phyloP scores from a whole-genome alignment of 1,140 invertebrate genomes.

The Scaptomyza pallida region DNA sequence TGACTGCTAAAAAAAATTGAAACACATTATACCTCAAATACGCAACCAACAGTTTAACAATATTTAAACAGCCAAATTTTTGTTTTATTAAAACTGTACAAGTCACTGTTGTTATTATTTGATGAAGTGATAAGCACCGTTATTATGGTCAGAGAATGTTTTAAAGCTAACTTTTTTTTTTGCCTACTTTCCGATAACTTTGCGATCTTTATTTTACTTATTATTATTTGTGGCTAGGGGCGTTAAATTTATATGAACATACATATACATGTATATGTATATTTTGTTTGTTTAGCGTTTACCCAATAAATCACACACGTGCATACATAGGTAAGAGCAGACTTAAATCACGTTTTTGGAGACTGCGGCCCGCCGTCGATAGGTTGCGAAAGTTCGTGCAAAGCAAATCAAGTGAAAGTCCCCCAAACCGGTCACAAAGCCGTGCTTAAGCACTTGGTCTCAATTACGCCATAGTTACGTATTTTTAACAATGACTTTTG shows the following conservation, averaged over 20 bases:
- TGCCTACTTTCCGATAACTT: background rate
- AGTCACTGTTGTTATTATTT: conserved; percentile 1
- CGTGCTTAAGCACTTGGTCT: conserved; percentile 8
- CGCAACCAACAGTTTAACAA: too few species aligned
- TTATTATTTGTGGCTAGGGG: too few species aligned
- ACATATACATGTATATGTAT: too few species aligned
- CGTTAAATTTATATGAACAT: too few species aligned
- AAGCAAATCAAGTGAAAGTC: conserved; percentile 47
- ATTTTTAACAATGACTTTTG: conserved; percentile 60
- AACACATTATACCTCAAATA: too few species aligned
- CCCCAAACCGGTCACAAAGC: conserved; percentile 32
- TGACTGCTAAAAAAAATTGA: conserved; percentile 19
- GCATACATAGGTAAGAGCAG: conserved; percentile 21
- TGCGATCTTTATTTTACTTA: background rate
- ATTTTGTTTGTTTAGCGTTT: too few species aligned
- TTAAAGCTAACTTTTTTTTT: background rate
- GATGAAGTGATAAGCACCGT: background rate
- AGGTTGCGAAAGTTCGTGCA: conserved; percentile 42
- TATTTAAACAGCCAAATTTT: background rate
- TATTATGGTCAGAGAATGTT: background rate
- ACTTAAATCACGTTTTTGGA: conserved; percentile 4
- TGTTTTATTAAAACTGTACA: background rate
- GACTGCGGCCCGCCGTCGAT: conserved; percentile 15
- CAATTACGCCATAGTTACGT: conserved; percentile 53
- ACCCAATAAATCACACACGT: conserved; percentile 12